These are phyloP conservation scores for Perccottus glenii DNA, from an alignment of 2,113 vertebrate genomes.

Conservation along the genomic window DNA sequence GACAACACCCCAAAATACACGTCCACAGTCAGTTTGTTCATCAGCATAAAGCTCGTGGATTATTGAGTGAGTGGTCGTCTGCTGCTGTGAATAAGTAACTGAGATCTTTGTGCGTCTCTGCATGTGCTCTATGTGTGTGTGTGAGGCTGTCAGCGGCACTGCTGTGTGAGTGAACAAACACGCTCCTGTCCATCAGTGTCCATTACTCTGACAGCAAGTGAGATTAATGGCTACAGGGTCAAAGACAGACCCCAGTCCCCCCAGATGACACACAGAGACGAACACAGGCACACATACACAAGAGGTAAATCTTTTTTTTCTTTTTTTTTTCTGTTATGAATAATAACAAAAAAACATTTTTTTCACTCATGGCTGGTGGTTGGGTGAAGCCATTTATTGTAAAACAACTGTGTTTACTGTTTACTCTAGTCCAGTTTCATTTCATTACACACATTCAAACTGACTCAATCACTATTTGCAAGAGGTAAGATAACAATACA, in stretches of 20 bases:
- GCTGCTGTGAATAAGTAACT: constrained; percentile 68
- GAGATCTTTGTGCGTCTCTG: constrained; percentile 43
- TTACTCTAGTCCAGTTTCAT: too few relatives aligned
- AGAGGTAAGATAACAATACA: too few relatives aligned
- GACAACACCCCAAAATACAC: constrained; percentile 24
- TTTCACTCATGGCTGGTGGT: too few relatives aligned
- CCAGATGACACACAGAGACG: constrained; percentile 40
- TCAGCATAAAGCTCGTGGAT: constrained; percentile 23
- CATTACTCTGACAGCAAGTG: constrained; percentile 80
- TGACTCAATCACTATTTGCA: too few relatives aligned
- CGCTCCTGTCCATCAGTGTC: constrained; percentile 80
- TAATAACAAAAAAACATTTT: too few relatives aligned
- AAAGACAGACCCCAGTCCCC: constrained; percentile 46
- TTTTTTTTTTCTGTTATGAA: too few relatives aligned
- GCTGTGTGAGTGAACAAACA: constrained; percentile 60
- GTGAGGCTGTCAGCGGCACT: constrained; percentile 66
- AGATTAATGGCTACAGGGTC: constrained; percentile 86
- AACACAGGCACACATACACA: constrained; percentile 45
- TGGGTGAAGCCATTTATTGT: too few relatives aligned
- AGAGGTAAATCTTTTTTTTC: neutral
- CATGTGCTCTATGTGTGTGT: constrained; percentile 38
- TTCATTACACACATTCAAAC: too few relatives aligned
- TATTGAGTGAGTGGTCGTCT: constrained; percentile 66
- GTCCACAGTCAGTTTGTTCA: neutral
- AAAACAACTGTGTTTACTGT: too few relatives aligned